Conservation (phyloP, 1,140 invertebrate species). For the Sesamia nonagrioides region DNA sequence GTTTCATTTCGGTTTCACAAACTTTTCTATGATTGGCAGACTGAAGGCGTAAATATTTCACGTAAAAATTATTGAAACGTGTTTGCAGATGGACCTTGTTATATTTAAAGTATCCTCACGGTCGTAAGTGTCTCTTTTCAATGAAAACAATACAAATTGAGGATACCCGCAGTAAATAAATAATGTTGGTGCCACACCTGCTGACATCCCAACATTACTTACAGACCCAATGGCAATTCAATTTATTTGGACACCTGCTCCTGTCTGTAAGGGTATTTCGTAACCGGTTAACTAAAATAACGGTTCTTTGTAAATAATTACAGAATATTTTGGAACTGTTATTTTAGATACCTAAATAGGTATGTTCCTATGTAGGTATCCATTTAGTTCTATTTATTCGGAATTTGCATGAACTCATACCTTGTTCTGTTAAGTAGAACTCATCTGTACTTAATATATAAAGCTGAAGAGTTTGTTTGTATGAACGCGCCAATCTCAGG, state of each 20-base stretch:
- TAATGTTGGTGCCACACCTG: conserved; percentile 46
- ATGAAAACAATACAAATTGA: conserved; percentile 32
- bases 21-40: background rate
- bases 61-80: conserved; percentile 22
- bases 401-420: too few relatives aligned
- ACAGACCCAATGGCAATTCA: conserved; percentile 53
- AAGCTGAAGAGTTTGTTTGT: too few relatives aligned
- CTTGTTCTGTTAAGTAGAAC: too few relatives aligned
- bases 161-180: conserved; percentile 45
- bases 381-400: too few relatives aligned
- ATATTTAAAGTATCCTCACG: conserved; percentile 27
- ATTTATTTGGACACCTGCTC: conserved; percentile 58
- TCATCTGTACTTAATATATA: too few relatives aligned
- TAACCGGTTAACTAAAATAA: conserved; percentile 5
- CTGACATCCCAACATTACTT: conserved; percentile 12
- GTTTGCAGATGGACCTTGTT: conserved; percentile 12
- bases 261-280: background rate
- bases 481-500: too few relatives aligned
- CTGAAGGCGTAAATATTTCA: conserved; percentile 12
- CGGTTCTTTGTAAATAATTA: background rate
- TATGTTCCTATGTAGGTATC: too few relatives aligned
- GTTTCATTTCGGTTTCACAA: conserved; percentile 1
- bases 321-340: background rate
- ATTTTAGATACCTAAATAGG: background rate
- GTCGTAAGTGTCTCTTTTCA: background rate